Percentiles rank a stretch among this genome's conserved stretches.
Conservation (phyloP, 2,888 invertebrate species). For the Lasioglossum morio region DNA sequence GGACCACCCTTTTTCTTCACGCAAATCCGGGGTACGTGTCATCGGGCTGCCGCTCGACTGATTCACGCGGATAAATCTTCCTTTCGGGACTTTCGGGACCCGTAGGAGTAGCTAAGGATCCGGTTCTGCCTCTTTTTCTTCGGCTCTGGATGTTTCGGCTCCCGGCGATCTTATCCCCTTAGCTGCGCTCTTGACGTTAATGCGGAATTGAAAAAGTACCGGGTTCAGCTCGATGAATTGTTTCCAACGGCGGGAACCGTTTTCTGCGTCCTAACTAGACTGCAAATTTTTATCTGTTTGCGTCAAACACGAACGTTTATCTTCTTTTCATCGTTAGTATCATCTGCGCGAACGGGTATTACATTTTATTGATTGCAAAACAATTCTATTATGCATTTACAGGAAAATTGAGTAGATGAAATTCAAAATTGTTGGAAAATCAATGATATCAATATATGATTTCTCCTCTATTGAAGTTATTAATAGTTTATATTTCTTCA, state of each 20-base stretch:
- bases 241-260: background rate
- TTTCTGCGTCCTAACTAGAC: background rate
- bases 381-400: too few species aligned
- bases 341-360: too few species aligned
- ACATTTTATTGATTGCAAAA: too few species aligned
- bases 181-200: constrained; percentile 24
- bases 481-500: too few species aligned
- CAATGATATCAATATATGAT: too few species aligned
- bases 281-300: background rate
- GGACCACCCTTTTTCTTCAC: constrained; percentile 34
- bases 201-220: constrained; percentile 41
- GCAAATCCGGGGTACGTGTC: constrained; percentile 65
- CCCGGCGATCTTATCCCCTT: constrained; percentile 49
- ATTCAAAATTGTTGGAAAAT: too few species aligned
- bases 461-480: too few species aligned
- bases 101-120: constrained; percentile 50
- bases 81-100: constrained; percentile 55
- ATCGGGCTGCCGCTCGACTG: constrained; percentile 59
- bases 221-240: background rate
- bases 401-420: too few species aligned
- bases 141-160: constrained; percentile 44
- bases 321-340: too few species aligned
- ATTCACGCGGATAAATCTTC: constrained; percentile 68
- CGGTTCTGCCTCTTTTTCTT: constrained; percentile 44
- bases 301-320: too few species aligned